Conservation (phyloP, 2,888 invertebrate species). For the Drosophila neotestacea region DNA sequence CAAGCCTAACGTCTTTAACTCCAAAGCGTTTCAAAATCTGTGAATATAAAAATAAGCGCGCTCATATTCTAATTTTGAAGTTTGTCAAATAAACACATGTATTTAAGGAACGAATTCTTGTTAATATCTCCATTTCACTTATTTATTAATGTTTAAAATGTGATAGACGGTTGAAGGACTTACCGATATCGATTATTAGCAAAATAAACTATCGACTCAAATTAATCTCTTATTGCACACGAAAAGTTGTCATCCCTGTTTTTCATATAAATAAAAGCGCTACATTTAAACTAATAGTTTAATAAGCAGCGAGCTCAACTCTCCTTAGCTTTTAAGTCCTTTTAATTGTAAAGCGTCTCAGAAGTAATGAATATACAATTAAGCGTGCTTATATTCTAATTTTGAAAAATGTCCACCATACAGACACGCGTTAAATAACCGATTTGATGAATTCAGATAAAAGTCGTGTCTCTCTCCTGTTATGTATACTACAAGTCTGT, state of each 20-base stretch:
- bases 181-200: background rate
- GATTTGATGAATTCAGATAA: slow-evolving; percentile 1
- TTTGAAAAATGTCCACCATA: slow-evolving; percentile 27
- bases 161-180: background rate
- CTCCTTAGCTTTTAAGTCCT: slow-evolving; percentile 4
- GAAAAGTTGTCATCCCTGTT: no score
- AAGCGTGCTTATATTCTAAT: slow-evolving; percentile 31
- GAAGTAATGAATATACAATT: slow-evolving; percentile 40
- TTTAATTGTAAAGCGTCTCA: slow-evolving; percentile 10
- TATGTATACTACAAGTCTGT: background rate
- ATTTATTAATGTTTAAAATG: background rate
- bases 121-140: no score
- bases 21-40: slow-evolving; percentile 63
- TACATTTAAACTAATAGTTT: background rate
- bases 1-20: slow-evolving; percentile 25
- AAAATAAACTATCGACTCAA: no score
- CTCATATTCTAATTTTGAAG: slow-evolving; percentile 48
- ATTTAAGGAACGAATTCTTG: slow-evolving; percentile 4
- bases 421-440: background rate
- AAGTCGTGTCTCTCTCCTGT: slow-evolving; percentile 9
- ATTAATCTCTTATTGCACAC: background rate
- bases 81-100: slow-evolving; percentile 37
- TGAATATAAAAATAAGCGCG: slow-evolving; percentile 61
- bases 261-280: background rate
- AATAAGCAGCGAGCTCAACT: background rate